Base-by-base conservation (phyloP, 2,797 vertebrate species). In the Hydrocynus forskahlii region DNA sequence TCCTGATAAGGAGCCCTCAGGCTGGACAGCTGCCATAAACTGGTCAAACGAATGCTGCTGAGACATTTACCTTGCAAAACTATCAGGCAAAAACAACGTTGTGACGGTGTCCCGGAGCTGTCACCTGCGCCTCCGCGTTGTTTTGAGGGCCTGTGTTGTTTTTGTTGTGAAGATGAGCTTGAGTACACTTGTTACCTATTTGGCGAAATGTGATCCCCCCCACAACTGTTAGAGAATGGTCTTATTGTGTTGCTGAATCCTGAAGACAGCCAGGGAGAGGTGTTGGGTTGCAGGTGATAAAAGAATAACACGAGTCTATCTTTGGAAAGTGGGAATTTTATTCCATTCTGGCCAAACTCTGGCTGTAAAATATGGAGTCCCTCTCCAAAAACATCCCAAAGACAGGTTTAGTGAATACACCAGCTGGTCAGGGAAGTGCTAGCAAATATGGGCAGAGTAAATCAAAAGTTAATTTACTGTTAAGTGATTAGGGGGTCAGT, bases 211-310 rank as follows among this genome's bases (percentile, higher is more conserved):
- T 9, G 68, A 85, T 62, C 54, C 68, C 7, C n/a, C 8, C 17
- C 13, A 14, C 29, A 13, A 38, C n/a, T 67, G 21, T 67, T 71
- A 57, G 55, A 79, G 66, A 71, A 74, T 64, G 35, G 29, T 52
- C 10, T 25, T 62, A 76, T 83, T 83, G 70, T 75, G 71, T 85
- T 80, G 17, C 67, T 21, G 62, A 25, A 67, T 40, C 59, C 63
- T 48, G 19, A 63, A 45, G 35, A 48, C 54, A 76, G 55, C 12
- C 25, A 14, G 45, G 7, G 29, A n/a, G n/a, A 29, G 75, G 64
- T 71, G 78, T 57, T 52, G 25, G 48, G 35, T 76, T 63, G 21
- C 68, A n/a, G 38, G 29, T 40, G n/a, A 80, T 69, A 74, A 74
- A 59, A 74, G 19, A 21, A 59, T 43, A 59, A 19, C 12, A 21